Evolutionary conservation across 2,797 vertebrate species (phyloP), one percentile per base, ranked within the genome.

Genomic region (Microtus californicus): DNA sequence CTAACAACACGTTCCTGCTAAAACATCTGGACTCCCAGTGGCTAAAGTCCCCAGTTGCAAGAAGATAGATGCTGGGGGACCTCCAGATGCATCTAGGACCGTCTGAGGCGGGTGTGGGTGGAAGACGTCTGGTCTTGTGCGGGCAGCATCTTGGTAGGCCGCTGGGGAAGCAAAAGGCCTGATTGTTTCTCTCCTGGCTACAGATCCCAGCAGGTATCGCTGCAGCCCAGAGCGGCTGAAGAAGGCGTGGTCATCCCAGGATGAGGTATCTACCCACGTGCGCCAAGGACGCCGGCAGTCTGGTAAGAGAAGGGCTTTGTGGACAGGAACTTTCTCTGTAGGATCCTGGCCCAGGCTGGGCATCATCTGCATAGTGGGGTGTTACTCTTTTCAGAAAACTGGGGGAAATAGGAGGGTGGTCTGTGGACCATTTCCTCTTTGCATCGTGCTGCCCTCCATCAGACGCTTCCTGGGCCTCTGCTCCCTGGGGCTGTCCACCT

Each of bases 151-250:
- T 25, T 40, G 54, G 17, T 2, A 87, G 43, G 73, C 48, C 2
- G 1, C 4, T 9, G 4, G 7, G 48, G 51, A 82, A 13, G 37
- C 51, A 37, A 37, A 23, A 2, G 10, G 10, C 45, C 78, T 45
- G 56, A 2, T 14, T 1, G 0, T 1, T 19, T 94, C 31, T 96
- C 56, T 93, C 73, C 40, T 69, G 95, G 54, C 7, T 91, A 51
- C 97, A 99, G 99, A 99, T 98, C 98, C 99, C 56, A 98, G 98
- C 0, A 99, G 98, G 97, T 99, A 99, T 97, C 99, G 98, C 95
- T 99, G 98, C 63, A 99, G 99, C 96, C 99, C 99, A 0, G 99
- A 99, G 97, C 98, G 98, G 93, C 98, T 99, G 96, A 99, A 99
- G 98, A 99, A 99, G 97, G 97, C 98, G 0, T 98, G 98, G 98